These are phyloP conservation scores for Drosophila flavopinicola DNA, from an alignment of 2,888 invertebrate genomes.

Conservation along the genomic window DNA sequence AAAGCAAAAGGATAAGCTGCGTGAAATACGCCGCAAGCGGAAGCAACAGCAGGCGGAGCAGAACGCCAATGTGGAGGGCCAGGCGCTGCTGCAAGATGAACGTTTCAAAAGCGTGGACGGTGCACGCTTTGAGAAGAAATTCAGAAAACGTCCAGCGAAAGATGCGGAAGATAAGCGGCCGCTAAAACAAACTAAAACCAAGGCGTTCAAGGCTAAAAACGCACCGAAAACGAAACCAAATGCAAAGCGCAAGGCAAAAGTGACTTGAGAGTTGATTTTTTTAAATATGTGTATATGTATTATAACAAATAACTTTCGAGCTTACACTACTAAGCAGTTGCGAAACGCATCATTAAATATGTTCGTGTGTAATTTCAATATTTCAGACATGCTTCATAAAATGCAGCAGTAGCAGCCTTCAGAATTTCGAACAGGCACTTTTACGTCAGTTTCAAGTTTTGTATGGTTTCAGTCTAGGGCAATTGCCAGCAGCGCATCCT, in stretches of 20 bases:
- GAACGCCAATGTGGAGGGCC: constrained; percentile 44
- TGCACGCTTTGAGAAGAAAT: constrained; percentile 75
- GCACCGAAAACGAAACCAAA: constrained; percentile 25
- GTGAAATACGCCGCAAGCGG: constrained; percentile 77
- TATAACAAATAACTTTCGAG: constrained; percentile 63
- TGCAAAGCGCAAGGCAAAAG: constrained; percentile 28
- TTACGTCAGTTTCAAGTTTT: constrained; percentile 14
- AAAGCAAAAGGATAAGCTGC: constrained; percentile 82
- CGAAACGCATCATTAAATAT: constrained; percentile 58
- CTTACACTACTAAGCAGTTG: constrained; percentile 70
- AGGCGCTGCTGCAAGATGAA: constrained; percentile 76
- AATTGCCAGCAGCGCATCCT: constrained; percentile 94
- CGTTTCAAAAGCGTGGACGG: constrained; percentile 81
- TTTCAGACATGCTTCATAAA: constrained; percentile 47
- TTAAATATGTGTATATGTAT: constrained; percentile 20
- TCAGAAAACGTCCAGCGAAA: constrained; percentile 29
- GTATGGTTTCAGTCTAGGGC: constrained; percentile 79
- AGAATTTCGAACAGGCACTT: constrained; percentile 48
- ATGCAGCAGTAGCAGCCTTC: constrained; percentile 42
- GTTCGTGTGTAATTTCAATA: constrained; percentile 46
- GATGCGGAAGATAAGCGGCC: neutral
- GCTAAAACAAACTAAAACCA: constrained; percentile 6
- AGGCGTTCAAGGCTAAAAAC: constrained; percentile 1
- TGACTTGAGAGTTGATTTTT: constrained; percentile 4
- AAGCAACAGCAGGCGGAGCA: constrained; percentile 67